Conservation (phyloP, 2,888 invertebrate genomes). For the Macrosoma leucophasiata region DNA sequence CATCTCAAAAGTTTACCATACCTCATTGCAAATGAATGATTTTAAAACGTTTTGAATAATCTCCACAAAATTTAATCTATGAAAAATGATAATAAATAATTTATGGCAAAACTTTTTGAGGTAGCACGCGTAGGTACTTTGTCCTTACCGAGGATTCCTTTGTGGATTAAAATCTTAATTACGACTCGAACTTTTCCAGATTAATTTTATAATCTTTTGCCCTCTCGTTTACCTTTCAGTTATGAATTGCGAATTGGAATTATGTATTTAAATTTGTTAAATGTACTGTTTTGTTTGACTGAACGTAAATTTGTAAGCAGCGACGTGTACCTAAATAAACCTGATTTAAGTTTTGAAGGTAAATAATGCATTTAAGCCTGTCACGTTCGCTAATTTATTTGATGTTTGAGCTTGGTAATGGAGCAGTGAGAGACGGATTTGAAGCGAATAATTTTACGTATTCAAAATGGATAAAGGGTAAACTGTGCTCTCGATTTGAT, state of each 20-base stretch:
- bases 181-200: constrained; percentile 52
- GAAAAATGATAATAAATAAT: constrained; percentile 53
- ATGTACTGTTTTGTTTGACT: no score
- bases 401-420: constrained; percentile 20
- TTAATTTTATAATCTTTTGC: constrained; percentile 57
- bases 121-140: constrained; percentile 48
- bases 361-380: no score
- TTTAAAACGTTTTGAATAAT: neutral
- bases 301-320: no score
- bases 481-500: no score
- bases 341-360: no score
- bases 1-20: no score
- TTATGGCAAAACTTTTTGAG: constrained; percentile 57
- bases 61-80: constrained; percentile 17
- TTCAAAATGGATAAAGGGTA: no score
- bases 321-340: no score
- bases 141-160: constrained; percentile 40
- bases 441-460: no score
- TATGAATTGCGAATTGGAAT: constrained; percentile 34
- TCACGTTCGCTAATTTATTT: constrained; percentile 21
- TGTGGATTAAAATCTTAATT: constrained; percentile 68
- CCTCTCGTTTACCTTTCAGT: constrained; percentile 35
- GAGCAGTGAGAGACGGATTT: no score
- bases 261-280: no score
- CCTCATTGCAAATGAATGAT: neutral